Percentiles rank a stretch among this genome's conserved stretches.
phyloP scores from a whole-genome alignment of 1,140 invertebrate species.

The Arion vulgaris region DNA sequence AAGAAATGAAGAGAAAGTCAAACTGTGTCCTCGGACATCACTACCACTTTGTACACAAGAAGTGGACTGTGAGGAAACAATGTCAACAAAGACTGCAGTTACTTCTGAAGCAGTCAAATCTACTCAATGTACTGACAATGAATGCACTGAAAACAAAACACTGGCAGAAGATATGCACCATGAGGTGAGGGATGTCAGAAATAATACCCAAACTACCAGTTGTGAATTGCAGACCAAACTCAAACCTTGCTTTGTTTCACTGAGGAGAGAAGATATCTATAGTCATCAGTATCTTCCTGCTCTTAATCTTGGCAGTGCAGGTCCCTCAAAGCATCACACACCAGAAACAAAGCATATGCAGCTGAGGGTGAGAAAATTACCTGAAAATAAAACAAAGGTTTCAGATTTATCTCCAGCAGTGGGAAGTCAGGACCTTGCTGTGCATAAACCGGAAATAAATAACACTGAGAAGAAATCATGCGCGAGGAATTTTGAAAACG shows the following conservation, averaged over 20 bases:
- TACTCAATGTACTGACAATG: not conserved
- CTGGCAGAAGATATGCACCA: not conserved
- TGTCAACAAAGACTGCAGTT: not conserved
- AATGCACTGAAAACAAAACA: not conserved
- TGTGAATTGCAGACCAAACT: not conserved
- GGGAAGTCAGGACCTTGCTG: not conserved
- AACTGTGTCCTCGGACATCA: not conserved
- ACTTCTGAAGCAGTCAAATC: not conserved
- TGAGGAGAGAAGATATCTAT: not conserved
- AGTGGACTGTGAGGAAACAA: not conserved
- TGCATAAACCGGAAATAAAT: not conserved
- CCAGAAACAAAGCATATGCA: not conserved
- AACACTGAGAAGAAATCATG: not conserved
- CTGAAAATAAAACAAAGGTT: not conserved
- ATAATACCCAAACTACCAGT: not conserved
- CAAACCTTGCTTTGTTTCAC: conserved; percentile 8
- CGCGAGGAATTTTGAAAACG: not conserved
- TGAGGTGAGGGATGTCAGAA: not conserved
- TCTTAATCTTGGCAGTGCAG: not conserved
- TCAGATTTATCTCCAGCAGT: not conserved
- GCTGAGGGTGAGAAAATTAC: conserved; percentile 3
- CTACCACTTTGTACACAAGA: not conserved
- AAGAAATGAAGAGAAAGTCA: not conserved
- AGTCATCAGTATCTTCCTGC: not conserved
- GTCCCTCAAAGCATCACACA: not conserved